phyloP scores from a whole-genome alignment of 2,888 invertebrate genomes.

The Pachydiplax longipennis region DNA sequence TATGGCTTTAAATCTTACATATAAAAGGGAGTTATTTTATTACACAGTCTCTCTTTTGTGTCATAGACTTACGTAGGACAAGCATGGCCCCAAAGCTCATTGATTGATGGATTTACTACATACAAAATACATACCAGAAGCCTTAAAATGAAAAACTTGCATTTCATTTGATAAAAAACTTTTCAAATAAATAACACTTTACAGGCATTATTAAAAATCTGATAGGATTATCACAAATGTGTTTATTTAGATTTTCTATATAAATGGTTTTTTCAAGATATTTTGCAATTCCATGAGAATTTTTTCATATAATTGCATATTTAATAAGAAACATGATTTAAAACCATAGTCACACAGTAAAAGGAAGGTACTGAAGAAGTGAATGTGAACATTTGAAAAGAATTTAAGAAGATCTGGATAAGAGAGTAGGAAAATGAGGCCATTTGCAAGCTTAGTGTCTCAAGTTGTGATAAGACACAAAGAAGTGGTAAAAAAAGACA shows the following conservation, averaged over 20 bases:
- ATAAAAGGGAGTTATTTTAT: neutral
- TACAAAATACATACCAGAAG: neutral
- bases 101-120: neutral
- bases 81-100: neutral
- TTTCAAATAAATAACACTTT: too few relatives aligned
- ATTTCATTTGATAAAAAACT: too few relatives aligned
- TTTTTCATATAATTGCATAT: too few relatives aligned
- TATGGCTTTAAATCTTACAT: slow-evolving; percentile 34
- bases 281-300: too few relatives aligned
- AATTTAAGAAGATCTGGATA: slow-evolving; percentile 51
- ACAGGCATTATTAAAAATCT: too few relatives aligned
- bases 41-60: too few relatives aligned
- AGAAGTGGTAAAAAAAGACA: slow-evolving; percentile 54
- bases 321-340: neutral
- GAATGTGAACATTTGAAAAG: slow-evolving; percentile 49
- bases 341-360: slow-evolving; percentile 31
- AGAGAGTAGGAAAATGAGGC: slow-evolving; percentile 54
- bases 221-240: too few relatives aligned
- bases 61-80: too few relatives aligned
- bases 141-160: neutral
- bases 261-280: too few relatives aligned
- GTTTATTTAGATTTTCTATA: too few relatives aligned
- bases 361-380: slow-evolving; percentile 49
- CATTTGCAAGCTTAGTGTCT: slow-evolving; percentile 37
- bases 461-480: slow-evolving; percentile 59